Percentiles rank a stretch among this genome's conserved stretches.
Conservation (phyloP, 2,797 vertebrate species). For the Crypturellus tataupa region DNA sequence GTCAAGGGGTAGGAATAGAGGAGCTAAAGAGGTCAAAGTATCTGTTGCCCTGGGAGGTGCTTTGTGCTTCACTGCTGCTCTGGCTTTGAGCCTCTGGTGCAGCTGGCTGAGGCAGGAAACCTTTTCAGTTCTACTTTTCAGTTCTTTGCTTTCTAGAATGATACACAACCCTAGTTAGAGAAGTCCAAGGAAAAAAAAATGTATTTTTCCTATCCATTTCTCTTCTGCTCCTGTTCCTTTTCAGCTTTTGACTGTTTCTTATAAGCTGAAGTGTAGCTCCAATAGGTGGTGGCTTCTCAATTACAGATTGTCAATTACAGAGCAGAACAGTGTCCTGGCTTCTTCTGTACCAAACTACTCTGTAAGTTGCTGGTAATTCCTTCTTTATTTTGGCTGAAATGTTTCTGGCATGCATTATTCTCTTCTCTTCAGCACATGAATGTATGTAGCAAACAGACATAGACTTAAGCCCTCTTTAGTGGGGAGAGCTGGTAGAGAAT, state of each 20-base stretch:
- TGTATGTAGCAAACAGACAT: constrained; percentile 27
- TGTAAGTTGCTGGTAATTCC: constrained; percentile 31
- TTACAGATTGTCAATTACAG: too few species aligned
- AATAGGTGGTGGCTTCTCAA: background rate
- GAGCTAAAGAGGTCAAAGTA: background rate
- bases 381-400: constrained; percentile 48
- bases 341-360: background rate
- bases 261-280: background rate
- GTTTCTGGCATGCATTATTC: constrained; percentile 41
- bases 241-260: background rate
- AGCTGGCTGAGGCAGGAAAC: background rate
- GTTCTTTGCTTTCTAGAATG: background rate
- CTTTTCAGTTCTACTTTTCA: background rate
- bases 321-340: constrained; percentile 36
- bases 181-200: too few species aligned
- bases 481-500: constrained; percentile 44
- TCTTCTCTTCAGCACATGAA: constrained; percentile 61
- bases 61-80: background rate
- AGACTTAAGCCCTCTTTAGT: background rate
- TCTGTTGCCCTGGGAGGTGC: background rate
- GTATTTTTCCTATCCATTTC: too few species aligned
- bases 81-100: background rate
- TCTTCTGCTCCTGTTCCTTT: background rate
- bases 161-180: background rate
- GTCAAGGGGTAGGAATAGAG: background rate